Base-by-base conservation (phyloP, 2,888 invertebrate species). In the Gryllus longicercus region DNA sequence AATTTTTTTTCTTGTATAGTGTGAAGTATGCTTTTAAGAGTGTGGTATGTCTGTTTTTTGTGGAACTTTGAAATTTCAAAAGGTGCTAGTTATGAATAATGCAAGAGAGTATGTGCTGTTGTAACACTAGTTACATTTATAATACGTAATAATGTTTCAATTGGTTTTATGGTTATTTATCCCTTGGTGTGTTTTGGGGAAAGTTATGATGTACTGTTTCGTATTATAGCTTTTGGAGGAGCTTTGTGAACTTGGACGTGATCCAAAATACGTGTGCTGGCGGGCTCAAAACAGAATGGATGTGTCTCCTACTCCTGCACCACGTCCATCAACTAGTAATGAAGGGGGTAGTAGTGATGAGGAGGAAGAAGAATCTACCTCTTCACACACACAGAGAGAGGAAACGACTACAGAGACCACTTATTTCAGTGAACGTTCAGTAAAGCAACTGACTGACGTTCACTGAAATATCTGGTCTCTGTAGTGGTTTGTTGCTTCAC, bases 401-500 rank as follows among this genome's bases (percentile, higher is more conserved):
- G 89, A 84, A 1, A 85, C 87, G 1, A 85, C 87, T 0, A 85
- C 87, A 0, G 82, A 79, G 5, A 50, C 63, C 16, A 74, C 76
- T 21, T 38, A 50, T 18, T n/a, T 76, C 18, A 50, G 63, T 51
- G 92, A 92, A 84, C 90, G 92, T 80, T 92, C 93, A 0, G n/a
- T n/a, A n/a, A n/a, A n/a, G n/a, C n/a, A n/a, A n/a, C n/a, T n/a
- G n/a, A n/a, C n/a, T n/a, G n/a, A n/a, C n/a, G n/a, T n/a, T n/a
- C n/a, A n/a, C n/a, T n/a, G n/a, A n/a, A n/a, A n/a, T n/a, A n/a
- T n/a, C n/a, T n/a, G n/a, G n/a, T n/a, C n/a, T n/a, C n/a, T n/a
- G n/a, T n/a, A n/a, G n/a, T n/a, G n/a, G n/a, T n/a, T n/a, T n/a
- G 93, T 95, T 81, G 95, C 95, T 12, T 86, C 95, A 18, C 92